Evolutionary conservation across 2,888 invertebrate genomes (phyloP), one percentile per base, ranked within the genome.

Genomic region (Melanostoma scalare): DNA sequence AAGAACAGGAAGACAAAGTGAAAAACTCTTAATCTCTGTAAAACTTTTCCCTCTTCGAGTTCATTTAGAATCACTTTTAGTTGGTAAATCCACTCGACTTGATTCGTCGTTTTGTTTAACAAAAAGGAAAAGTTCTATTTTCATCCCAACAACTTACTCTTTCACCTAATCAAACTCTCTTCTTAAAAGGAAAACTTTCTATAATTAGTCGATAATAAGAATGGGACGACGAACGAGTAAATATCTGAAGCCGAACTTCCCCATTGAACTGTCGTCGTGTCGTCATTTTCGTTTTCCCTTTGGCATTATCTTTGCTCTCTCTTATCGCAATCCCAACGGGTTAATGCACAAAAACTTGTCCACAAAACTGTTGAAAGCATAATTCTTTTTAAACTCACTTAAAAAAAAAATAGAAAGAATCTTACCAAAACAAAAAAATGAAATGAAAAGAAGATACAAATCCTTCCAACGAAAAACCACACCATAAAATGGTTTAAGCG

Each of bases 121-220:
- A 30, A 50, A 58, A 42, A 35, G 9, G 35, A n/a, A 55, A 44
- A 31, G 6, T 4, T 33, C 35, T 46, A 33, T 3, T 42, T 46
- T 33, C 61, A n/a, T 2, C 0, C 33, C 6, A 60, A 10, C 61
- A 46, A 74, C 33, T 55, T 40, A 40, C 33, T n/a, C 63, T 38
- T 38, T 5, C 30, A 63, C 3, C 52, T 33, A 58, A 72, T 72
- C 65, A 50, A 78, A 65, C 56, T 65, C 38, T 6, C 65, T 50
- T 63, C 30, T 33, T 6, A 35, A 6, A 55, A 46, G 4, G 73
- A 42, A 60, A 44, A 78, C 73, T 73, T 78, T 78, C 67, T 48
- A 53, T 73, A 78, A 73, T 67, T 78, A 67, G 60, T 78, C 60
- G 46, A 67, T 67, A 67, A 78, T 67, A 0, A 20, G 40, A 67